Base-by-base conservation (phyloP, 2,797 vertebrate species). In the Arremon aurantiirostris region DNA sequence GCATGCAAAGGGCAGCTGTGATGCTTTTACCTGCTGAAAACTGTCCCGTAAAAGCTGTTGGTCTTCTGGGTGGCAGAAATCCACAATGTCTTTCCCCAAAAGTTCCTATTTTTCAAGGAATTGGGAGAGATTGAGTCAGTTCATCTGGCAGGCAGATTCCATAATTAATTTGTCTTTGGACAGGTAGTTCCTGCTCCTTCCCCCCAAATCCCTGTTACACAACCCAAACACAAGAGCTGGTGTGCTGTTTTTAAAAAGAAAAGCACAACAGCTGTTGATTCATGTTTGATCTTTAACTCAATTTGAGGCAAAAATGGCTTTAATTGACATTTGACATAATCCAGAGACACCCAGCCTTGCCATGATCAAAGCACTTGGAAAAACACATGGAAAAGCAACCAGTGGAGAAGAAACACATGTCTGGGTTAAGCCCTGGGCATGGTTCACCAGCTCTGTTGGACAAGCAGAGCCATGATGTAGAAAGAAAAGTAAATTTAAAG, bases 41-140 rank as follows among this genome's bases (percentile, higher is more conserved):
- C 99, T 99, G 97, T 99, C 99, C 95, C 98, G 98, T 79, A 99
- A 93, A 82, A 99, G 98, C 65, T 99, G 98, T 34, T 99, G 99
- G 94, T 99, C 99, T 94, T 99, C 99, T 1, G 98, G 99, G 82
- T 99, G 99, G 82, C 99, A 98, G 17, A 99, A 98, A 56, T 99
- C 99, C 24, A 99, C 97, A 71, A 99, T 98, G 94, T 98, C 99
- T 93, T 99, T 99, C 55, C 99, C 99, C 97, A 99, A 96, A 53
- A 99, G 98, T 22, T 99, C 99, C 99, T 99, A 80, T 19, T 86
- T 70, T 28, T 6, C 17, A 52, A 65, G 44, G 49, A 70, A 72
- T 75, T 18, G 32, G 9, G 46, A 86, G 28, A 94, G 41, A 61
- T 7, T 0, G 5, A 46, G 30, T 63, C 52, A 76, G 61, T 50